Base-by-base conservation (phyloP, 2,113 vertebrate species). In the Clarias macrocephalus region DNA sequence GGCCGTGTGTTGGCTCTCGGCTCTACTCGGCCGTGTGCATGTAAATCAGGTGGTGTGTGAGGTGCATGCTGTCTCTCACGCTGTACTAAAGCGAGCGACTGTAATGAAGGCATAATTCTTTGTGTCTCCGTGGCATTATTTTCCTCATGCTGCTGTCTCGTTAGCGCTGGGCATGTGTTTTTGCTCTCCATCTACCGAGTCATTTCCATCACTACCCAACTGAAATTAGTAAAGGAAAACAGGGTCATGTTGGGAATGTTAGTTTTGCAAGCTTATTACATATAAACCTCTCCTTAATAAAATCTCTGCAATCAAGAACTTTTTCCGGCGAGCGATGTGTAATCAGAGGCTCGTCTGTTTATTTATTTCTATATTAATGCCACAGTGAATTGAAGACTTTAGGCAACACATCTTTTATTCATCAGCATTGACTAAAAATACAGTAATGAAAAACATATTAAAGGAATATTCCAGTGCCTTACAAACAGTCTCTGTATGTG, bases 81-180 rank as follows among this genome's bases (percentile, higher is more conserved):
- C 52, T 52, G 75, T 85, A 62, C 33, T 42, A 62, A 63, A 83
- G 62, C 9, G 68, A 85, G 79, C 85, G 86, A 83, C 83, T 80
- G 81, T 92, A 92, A 94, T 92, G 89, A 93, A 92, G 90, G 86
- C 75, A 52, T 81, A 76, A 75, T 79, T 89, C 84, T 83, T 66
- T 12, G 66, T 86, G n/a, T 76, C 87, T 48, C 80, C 88, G 28
- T 65, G 86, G 84, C 77, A 88, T 87, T 82, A 80, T 88, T 92
- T 87, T 86, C 70, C 75, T 66, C 89, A 62, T 63, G 76, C 86
- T 91, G 94, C 89, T 83, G 89, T 85, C 91, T 93, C 92, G 91
- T 94, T 93, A 93, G 92, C 48, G 28, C 80, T n/a, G 80, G 87
- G 72, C 90, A 83, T 88, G 87, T 91, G 89, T 92, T 90, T 91